phyloP scores from a whole-genome alignment of 1,140 invertebrate species.

The Mycetomoellerius zeteki region DNA sequence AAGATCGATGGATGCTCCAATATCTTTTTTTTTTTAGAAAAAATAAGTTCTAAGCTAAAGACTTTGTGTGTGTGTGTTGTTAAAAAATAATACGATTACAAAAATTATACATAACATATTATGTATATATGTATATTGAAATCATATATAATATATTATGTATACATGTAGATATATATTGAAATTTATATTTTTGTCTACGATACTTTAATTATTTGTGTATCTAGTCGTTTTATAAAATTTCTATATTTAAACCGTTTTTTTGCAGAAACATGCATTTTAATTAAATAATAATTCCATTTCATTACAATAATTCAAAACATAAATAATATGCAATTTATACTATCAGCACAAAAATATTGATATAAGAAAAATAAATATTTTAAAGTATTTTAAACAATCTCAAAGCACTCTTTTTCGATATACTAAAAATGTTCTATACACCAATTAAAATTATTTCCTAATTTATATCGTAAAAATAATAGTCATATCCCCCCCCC shows the following conservation, averaged over 20 bases:
- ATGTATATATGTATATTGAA: too few relatives aligned
- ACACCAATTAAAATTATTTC: conserved; percentile 11
- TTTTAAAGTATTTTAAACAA: background rate
- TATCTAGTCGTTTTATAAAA: background rate
- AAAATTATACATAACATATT: background rate
- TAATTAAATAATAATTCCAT: background rate
- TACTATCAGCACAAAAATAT: background rate
- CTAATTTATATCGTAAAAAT: background rate
- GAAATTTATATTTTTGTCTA: background rate
- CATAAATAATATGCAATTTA: too few relatives aligned
- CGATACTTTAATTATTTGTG: background rate
- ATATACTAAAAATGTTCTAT: background rate
- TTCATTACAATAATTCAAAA: background rate
- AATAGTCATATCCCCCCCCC: background rate
- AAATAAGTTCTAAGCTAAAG: background rate
- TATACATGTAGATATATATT: background rate
- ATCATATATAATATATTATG: too few relatives aligned
- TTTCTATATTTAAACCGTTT: background rate
- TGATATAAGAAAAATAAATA: background rate
- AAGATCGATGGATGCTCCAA: background rate
- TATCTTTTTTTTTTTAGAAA: background rate
- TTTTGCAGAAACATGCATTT: background rate
- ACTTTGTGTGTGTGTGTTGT: too few relatives aligned
- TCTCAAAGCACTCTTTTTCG: background rate
- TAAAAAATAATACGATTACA: background rate